Percentiles rank a stretch among this genome's conserved stretches.
Conservation (phyloP, 2,888 invertebrate genomes). For the Argyra leucocephala region DNA sequence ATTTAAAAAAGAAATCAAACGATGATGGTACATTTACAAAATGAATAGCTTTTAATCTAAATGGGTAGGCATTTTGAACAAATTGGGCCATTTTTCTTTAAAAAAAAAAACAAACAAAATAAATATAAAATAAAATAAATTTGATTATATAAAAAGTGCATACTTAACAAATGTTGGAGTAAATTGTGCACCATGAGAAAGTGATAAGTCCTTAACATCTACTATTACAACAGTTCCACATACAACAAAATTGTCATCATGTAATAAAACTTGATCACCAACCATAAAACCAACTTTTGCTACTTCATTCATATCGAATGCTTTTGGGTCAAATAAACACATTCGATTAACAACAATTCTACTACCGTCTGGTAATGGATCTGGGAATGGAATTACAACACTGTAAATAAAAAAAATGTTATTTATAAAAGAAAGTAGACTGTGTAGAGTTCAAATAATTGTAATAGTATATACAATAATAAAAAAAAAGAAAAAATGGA, state of each 20-base stretch:
- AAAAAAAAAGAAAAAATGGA: not conserved
- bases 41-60: slow-evolving; percentile 51
- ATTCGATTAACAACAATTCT: slow-evolving; percentile 25
- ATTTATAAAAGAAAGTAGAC: not conserved
- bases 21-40: slow-evolving; percentile 49
- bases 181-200: slow-evolving; percentile 48
- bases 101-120: not conserved
- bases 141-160: slow-evolving; percentile 26
- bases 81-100: slow-evolving; percentile 21
- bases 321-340: slow-evolving; percentile 12
- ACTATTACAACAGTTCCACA: slow-evolving; percentile 43
- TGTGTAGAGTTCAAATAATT: not conserved
- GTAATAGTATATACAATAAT: too few species aligned
- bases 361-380: slow-evolving; percentile 29
- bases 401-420: not conserved
- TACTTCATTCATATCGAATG: slow-evolving; percentile 12
- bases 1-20: slow-evolving; percentile 49
- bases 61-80: slow-evolving; percentile 49
- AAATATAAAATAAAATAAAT: not conserved
- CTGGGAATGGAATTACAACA: slow-evolving; percentile 8
- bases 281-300: slow-evolving; percentile 14
- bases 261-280: slow-evolving; percentile 23
- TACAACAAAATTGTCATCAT: slow-evolving; percentile 47
- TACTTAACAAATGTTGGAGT: slow-evolving; percentile 49
- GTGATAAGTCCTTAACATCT: slow-evolving; percentile 47